Evolutionary conservation across 92 coral and sea anemone genomes (phyloP).

Genomic region (Epizoanthus scotinus): DNA sequence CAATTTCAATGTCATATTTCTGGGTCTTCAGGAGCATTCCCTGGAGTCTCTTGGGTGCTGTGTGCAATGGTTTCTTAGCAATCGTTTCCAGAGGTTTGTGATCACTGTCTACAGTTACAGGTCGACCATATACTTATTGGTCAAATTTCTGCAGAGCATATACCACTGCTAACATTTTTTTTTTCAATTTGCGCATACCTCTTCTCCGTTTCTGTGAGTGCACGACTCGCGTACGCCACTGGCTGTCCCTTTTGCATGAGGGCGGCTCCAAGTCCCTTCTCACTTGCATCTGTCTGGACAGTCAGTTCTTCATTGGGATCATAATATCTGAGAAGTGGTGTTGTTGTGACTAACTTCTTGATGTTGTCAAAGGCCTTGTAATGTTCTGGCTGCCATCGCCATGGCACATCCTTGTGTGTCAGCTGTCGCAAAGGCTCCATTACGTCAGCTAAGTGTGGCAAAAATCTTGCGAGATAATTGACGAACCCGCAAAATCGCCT

Average conservation of each 20-base stretch:
- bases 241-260: constrained; percentile 5
- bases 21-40: constrained; percentile 4
- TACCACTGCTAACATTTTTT: background rate
- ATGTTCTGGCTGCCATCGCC: constrained; percentile 29
- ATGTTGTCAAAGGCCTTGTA: constrained; percentile 17
- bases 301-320: background rate
- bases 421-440: constrained; percentile 45
- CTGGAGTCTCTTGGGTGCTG: constrained; percentile 14
- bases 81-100: background rate
- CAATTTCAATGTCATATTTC: background rate
- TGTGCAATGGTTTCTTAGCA: constrained; percentile 17
- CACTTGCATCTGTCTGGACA: background rate
- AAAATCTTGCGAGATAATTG: constrained; percentile 36
- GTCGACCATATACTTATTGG: constrained; percentile 12
- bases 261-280: background rate
- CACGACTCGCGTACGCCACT: background rate
- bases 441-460: constrained; percentile 20
- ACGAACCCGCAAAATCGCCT: constrained; percentile 21
- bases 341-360: constrained; percentile 29
- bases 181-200: background rate
- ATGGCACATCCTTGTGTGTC: constrained; percentile 13
- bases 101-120: constrained; percentile 17
- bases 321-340: constrained; percentile 33
- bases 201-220: background rate
- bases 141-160: constrained; percentile 4